Evolutionary conservation across 2,113 vertebrate genomes (phyloP), one percentile per base, ranked within the genome.

Genomic region (Myrmophylax atrothorax): DNA sequence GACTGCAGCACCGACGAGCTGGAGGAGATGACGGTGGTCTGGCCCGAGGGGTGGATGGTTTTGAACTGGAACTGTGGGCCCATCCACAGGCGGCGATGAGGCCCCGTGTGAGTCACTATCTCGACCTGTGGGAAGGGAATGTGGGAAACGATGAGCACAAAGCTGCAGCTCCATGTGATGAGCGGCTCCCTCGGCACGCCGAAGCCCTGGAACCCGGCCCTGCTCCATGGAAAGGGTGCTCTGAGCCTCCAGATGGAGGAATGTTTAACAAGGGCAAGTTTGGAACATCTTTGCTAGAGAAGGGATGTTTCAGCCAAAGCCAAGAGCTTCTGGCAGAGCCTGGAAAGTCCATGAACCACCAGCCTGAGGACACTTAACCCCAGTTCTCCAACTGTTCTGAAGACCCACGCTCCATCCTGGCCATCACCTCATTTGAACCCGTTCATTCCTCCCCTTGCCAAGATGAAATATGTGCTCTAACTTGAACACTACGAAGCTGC

Each of bases 31-130:
- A 99, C 98, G 0, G 99, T 99, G 47, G 99, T 99, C 94, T 99
- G 99, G 84, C 99, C 99, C 1, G 99, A 99, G 24, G 99, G 99
- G n/a, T 99, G 99, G 93, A 99, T 99, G 25, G 99, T 99, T 98
- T 99, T 99, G 95, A 99, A 99, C 97, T 99, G 99, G 97, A 99
- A 99, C 98, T 99, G 99, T 4, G 99, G 99, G 60, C 99, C 99
- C 99, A 99, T 99, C 99, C 99, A 99, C 5, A 99, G 98, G 35
- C 99, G 98, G 1, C 99, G 98, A 59, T 99, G 99, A 12, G 99
- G 99, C 40, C 99, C 99, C 0, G 99, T 99, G 83, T 99, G 99
- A 44, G 99, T 99, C 91, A 99, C 99, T 23, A 99, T 99, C 98
- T 99, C 99, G 22, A 99, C 99, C 99, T 99, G 98, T n/a, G 96